Conservation (phyloP, 2,797 vertebrate species). For the Poeciliopsis presidionis region DNA sequence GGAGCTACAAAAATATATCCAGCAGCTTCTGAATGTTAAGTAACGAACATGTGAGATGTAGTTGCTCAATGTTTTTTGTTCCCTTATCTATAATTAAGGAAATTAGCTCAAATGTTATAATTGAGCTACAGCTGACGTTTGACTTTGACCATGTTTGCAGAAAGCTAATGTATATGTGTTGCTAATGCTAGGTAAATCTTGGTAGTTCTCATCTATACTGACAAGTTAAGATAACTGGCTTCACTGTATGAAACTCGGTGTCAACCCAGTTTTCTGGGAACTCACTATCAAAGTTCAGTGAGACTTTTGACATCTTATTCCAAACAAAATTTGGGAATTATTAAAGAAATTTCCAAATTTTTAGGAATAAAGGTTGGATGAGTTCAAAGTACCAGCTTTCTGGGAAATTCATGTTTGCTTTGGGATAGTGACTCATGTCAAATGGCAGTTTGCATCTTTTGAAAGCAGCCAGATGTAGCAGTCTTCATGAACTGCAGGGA, state of each 20-base stretch:
- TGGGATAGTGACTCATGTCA: neutral
- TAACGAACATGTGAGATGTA: neutral
- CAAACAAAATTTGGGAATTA: neutral
- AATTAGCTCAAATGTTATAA: neutral
- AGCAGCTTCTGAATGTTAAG: neutral
- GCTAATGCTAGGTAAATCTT: neutral
- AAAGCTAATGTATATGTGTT: neutral
- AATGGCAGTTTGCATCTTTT: neutral
- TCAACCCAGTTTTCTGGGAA: neutral
- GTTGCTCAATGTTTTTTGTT: neutral
- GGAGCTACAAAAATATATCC: constrained; percentile 1
- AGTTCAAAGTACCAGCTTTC: neutral
- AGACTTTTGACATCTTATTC: neutral
- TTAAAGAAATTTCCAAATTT: neutral
- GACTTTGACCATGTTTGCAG: neutral
- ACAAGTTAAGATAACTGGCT: neutral
- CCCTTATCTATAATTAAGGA: neutral
- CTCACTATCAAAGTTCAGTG: neutral
- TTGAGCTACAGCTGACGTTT: neutral
- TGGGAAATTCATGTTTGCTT: neutral
- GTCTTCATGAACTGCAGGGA: neutral
- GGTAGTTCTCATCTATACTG: neutral
- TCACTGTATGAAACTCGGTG: neutral
- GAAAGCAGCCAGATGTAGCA: neutral
- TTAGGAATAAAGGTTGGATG: neutral